Conservation (phyloP, 2,113 vertebrate genomes). For the Eretmochelys imbricata region DNA sequence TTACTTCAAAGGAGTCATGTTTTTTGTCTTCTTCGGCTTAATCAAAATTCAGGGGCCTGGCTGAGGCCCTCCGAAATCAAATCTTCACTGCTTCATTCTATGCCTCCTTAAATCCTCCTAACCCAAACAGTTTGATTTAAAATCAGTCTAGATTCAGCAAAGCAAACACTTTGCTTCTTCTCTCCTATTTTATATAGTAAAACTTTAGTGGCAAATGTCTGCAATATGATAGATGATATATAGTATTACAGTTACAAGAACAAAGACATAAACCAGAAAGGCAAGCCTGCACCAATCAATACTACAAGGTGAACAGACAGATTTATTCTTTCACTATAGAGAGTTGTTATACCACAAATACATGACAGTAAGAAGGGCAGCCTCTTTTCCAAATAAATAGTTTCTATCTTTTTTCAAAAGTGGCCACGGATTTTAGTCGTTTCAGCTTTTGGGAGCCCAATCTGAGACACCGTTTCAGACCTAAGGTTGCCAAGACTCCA, state of each 20-base stretch:
- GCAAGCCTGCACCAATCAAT: neutral
- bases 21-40: slow-evolving; percentile 31
- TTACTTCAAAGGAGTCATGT: slow-evolving; percentile 15
- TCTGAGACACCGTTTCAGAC: slow-evolving; percentile 1
- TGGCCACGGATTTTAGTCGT: neutral
- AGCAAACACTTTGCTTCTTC: neutral
- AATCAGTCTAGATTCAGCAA: neutral
- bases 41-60: neutral
- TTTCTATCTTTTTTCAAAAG: neutral
- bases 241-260: neutral
- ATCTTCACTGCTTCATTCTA: neutral
- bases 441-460: neutral
- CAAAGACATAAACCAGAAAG: neutral
- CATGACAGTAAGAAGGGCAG: neutral
- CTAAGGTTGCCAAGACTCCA: too few relatives aligned
- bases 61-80: slow-evolving; percentile 3
- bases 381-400: neutral
- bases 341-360: neutral
- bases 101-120: neutral
- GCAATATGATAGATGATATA: neutral
- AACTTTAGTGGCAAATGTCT: neutral
- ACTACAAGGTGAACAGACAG: neutral
- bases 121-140: neutral
- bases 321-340: neutral
- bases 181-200: neutral